Base-by-base conservation (phyloP, 2,888 invertebrate species). In the Cancer borealis region DNA sequence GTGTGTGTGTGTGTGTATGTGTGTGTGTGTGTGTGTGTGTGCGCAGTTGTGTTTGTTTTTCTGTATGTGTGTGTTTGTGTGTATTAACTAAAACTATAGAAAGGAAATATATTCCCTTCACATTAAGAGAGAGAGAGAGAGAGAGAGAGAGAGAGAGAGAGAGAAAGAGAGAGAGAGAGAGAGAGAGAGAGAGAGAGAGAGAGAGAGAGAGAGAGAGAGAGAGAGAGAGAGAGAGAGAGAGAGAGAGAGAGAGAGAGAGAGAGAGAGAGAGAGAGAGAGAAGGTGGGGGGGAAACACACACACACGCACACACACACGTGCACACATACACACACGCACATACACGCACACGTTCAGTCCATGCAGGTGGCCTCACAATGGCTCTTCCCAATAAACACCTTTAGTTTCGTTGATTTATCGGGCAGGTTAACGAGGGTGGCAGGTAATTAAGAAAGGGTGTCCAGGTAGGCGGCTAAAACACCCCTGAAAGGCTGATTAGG, bases 351-450 rank as follows among this genome's bases (percentile, higher is more conserved):
- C 30, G 84, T 39, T 84, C 30, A 26, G 84, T 21, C 49, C 49
- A 66, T 66, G 91, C 91, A 91, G 91, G 91, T 91, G 91, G 91
- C 66, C 91, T 46, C 79, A 79, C 79, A 79, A 79, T 79, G 79
- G 46, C 47, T 49, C 88, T 88, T 49, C 47, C 92, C 47, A 79
- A 79, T 92, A 92, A 92, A 84, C 87, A 54, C 54, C 92, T 87
- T 87, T 84, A 47, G 46, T 39, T 14, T 84, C 47, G 92, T 92
- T 92, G 92, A 92, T 92, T 92, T 92, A 92, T 92, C 49, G 92
- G 79, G 46, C 26, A 54, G 45, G 47, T 46, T 92, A 92, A 92
- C 92, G 60, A 92, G 92, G 84, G 84, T 46, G 90, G 47, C 49
- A 26, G 92, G 79, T 92, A 92, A 92, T 92, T 92, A 92, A 84